Conservation (phyloP, 2,888 invertebrate genomes). For the Griposia aprilina region DNA sequence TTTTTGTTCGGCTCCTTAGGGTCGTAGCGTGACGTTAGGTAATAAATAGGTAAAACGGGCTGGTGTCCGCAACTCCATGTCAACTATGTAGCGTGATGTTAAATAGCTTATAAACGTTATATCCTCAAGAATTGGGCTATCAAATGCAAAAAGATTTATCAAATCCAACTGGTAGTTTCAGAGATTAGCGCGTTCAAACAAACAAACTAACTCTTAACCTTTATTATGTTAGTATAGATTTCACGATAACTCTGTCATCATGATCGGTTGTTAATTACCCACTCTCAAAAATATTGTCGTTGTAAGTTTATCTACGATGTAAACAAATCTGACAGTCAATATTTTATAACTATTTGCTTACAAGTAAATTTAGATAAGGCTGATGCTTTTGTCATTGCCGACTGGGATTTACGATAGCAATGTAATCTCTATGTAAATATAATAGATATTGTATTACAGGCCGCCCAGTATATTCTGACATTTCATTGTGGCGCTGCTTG, state of each 20-base stretch:
- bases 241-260: not conserved
- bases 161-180: no score
- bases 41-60: no score
- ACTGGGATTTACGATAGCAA: constrained; percentile 50
- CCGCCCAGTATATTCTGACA: constrained; percentile 7
- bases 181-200: no score
- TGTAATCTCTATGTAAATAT: constrained; percentile 51
- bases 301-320: constrained; percentile 16
- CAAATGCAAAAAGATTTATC: no score
- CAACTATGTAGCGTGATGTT: no score
- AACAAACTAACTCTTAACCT: no score
- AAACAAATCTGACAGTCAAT: constrained; percentile 24
- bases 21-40: no score
- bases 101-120: no score
- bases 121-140: no score
- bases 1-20: no score
- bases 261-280: not conserved
- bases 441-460: constrained; percentile 18
- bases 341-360: constrained; percentile 26
- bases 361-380: constrained; percentile 32
- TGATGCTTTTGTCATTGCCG: constrained; percentile 16
- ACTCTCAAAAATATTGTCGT: not conserved
- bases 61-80: no score
- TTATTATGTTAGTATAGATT: not conserved
- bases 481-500: not conserved